Evolutionary conservation across 2,797 vertebrate species (phyloP).

Genomic region (Eulemur albifrons): DNA sequence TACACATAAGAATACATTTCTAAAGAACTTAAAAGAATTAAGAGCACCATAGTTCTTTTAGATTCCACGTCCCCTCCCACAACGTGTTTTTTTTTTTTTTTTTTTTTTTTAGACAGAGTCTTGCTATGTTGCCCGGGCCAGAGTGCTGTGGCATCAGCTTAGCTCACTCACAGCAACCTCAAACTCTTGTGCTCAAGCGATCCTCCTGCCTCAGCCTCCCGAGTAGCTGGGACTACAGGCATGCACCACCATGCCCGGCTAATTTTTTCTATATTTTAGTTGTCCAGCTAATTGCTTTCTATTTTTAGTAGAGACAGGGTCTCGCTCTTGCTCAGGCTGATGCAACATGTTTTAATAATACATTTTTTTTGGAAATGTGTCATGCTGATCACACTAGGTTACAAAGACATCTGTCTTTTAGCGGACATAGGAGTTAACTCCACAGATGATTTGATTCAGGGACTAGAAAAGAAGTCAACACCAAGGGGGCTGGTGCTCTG

Average conservation of each 20-base stretch:
- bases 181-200: no score
- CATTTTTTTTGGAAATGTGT: background rate
- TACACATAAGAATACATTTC: background rate
- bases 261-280: no score
- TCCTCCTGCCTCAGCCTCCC: no score
- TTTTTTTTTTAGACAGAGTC: no score
- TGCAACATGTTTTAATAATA: background rate
- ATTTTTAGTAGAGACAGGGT: no score
- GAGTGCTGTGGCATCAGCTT: no score
- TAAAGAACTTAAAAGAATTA: slow-evolving; percentile 3
- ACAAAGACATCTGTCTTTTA: slow-evolving; percentile 32
- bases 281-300: no score
- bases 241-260: no score
- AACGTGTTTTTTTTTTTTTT: background rate
- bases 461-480: slow-evolving; percentile 22
- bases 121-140: no score
- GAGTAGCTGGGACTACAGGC: no score
- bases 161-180: no score
- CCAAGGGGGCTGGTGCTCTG: background rate
- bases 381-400: background rate
- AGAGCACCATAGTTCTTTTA: background rate
- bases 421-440: background rate
- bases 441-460: background rate
- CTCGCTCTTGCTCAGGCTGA: no score
- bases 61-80: background rate